Percentiles rank a stretch among this genome's conserved stretches.
phyloP scores from a whole-genome alignment of 2,888 invertebrate genomes.

The Baronia brevicornis region DNA sequence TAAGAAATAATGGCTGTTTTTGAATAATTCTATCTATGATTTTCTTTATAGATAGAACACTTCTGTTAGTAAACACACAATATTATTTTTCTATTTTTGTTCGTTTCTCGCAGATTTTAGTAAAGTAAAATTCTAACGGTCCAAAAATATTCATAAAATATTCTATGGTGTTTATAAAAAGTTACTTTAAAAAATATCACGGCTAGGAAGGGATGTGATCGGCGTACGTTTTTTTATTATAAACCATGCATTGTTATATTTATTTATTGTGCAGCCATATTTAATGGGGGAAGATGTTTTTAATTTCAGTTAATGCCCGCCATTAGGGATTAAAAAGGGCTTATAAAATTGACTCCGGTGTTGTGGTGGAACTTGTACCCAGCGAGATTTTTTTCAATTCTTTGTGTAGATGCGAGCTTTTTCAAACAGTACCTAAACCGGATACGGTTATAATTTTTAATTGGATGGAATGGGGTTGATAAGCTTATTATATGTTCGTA shows the following conservation, averaged over 20 bases:
- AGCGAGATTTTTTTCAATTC: slow-evolving; percentile 21
- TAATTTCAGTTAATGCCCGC: slow-evolving; percentile 27
- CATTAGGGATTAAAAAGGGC: slow-evolving; percentile 26
- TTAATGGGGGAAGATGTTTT: slow-evolving; percentile 31
- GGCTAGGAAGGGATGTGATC: slow-evolving; percentile 8
- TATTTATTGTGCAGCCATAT: slow-evolving; percentile 25
- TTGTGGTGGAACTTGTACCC: slow-evolving; percentile 28
- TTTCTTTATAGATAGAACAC: no score
- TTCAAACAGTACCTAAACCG: no score
- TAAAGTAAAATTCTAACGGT: no score
- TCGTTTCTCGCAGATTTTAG: no score
- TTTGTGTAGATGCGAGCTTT: slow-evolving; percentile 17
- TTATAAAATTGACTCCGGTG: slow-evolving; percentile 24
- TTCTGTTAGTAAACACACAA: no score
- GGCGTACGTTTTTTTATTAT: slow-evolving; percentile 15
- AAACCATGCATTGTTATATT: slow-evolving; percentile 26
- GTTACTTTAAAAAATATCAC: slow-evolving; percentile 1
- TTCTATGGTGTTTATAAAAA: no score
- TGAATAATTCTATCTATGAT: no score
- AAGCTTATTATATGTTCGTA: slow-evolving; percentile 9
- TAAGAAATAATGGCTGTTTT: no score
- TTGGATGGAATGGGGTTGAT: slow-evolving; percentile 9
- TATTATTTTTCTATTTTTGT: no score
- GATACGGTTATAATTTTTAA: slow-evolving; percentile 24
- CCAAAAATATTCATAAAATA: no score